These are phyloP conservation scores for Passer domesticus DNA, from an alignment of 2,113 vertebrate genomes.

Conservation along the genomic window DNA sequence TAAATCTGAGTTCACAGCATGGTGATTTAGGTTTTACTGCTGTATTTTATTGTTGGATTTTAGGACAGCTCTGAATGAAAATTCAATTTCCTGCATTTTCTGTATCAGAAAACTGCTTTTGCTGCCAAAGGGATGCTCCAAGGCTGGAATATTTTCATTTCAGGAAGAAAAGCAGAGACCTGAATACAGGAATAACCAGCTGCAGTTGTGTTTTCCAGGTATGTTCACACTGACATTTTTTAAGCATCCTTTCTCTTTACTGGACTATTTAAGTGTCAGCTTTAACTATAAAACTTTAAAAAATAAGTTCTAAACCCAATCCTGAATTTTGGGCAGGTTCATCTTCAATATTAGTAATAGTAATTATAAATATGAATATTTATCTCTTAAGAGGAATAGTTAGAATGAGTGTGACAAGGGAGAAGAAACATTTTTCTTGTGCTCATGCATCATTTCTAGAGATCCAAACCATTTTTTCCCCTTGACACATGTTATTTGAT, in stretches of 20 bases:
- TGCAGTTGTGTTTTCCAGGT: background rate
- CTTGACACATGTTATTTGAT: background rate
- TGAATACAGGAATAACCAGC: fast-evolving
- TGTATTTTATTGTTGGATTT: background rate
- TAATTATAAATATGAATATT: background rate
- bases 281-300: background rate
- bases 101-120: background rate
- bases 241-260: background rate
- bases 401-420: background rate
- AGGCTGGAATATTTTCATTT: background rate
- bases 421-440: background rate
- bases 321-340: background rate
- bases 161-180: background rate
- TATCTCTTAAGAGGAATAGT: background rate
- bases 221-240: background rate
- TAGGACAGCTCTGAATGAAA: background rate
- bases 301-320: background rate
- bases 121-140: background rate
- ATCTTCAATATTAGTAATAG: background rate
- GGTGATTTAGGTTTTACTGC: fast-evolving
- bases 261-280: background rate
- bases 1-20: fast-evolving
- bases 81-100: background rate
- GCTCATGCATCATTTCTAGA: background rate
- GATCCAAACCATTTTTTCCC: background rate